These are phyloP conservation scores for Elachura formosa DNA, from an alignment of 2,113 vertebrate genomes.

Conservation along the genomic window DNA sequence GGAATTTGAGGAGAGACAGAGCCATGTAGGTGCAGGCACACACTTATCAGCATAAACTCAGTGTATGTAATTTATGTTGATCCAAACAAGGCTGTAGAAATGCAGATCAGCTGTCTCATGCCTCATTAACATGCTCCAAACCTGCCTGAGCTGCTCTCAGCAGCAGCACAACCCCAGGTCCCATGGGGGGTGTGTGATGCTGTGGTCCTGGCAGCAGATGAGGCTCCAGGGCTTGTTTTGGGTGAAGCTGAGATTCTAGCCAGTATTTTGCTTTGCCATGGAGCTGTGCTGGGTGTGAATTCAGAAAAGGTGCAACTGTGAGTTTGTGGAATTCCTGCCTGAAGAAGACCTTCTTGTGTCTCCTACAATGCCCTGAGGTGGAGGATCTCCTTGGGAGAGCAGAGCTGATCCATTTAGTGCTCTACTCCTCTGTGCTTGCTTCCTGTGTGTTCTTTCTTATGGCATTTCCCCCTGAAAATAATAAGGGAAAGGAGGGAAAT, in stretches of 20 bases:
- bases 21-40: neutral
- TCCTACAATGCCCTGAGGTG: neutral
- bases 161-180: neutral
- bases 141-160: neutral
- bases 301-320: no score
- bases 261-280: neutral
- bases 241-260: neutral
- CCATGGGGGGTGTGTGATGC: accelerated
- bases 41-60: neutral
- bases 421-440: neutral
- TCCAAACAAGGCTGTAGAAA: neutral
- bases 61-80: neutral
- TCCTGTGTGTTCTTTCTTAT: accelerated
- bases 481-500: neutral
- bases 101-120: neutral
- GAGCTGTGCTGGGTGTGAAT: neutral
- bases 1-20: neutral
- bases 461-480: neutral
- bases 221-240: neutral
- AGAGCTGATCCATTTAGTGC: accelerated
- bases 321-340: neutral
- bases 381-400: neutral
- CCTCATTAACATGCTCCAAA: neutral
- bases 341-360: accelerated
- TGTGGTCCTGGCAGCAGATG: accelerated